phyloP scores from a whole-genome alignment of 1,140 invertebrate species.

The Drosophila kikkawai region DNA sequence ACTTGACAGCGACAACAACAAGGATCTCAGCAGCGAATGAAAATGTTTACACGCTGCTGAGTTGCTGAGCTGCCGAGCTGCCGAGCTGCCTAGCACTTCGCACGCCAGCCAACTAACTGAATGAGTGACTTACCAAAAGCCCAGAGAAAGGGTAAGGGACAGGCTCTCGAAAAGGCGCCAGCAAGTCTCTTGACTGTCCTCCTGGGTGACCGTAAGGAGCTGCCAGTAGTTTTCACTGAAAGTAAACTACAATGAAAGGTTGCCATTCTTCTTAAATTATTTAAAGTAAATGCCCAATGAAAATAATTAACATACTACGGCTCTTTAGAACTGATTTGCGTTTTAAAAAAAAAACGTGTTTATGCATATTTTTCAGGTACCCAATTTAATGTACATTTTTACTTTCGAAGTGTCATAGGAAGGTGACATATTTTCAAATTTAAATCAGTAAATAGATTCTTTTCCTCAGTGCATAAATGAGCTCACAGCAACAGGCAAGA shows the following conservation, averaged over 20 bases:
- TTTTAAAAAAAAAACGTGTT: neutral
- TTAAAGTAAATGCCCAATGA: too few relatives aligned
- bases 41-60: conserved; percentile 80
- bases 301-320: neutral
- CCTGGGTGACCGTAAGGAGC: conserved; percentile 57
- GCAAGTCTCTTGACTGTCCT: conserved; percentile 58
- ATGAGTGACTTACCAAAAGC: conserved; percentile 23
- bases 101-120: conserved; percentile 46
- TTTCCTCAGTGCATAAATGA: conserved; percentile 13
- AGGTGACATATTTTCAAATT: neutral
- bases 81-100: conserved; percentile 48
- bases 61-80: conserved; percentile 39
- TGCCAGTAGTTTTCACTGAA: conserved; percentile 5
- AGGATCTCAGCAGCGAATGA: conserved; percentile 56
- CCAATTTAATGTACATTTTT: too few relatives aligned
- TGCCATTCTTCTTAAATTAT: too few relatives aligned
- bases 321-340: too few relatives aligned
- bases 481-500: conserved; percentile 35
- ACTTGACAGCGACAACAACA: conserved; percentile 66
- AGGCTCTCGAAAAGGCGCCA: conserved; percentile 43
- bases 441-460: neutral
- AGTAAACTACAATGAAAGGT: neutral
- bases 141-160: conserved; percentile 10
- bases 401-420: neutral
- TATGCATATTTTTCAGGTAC: neutral